Evolutionary conservation across 2,888 invertebrate species (phyloP).

Genomic region (Nyleta sp.): DNA sequence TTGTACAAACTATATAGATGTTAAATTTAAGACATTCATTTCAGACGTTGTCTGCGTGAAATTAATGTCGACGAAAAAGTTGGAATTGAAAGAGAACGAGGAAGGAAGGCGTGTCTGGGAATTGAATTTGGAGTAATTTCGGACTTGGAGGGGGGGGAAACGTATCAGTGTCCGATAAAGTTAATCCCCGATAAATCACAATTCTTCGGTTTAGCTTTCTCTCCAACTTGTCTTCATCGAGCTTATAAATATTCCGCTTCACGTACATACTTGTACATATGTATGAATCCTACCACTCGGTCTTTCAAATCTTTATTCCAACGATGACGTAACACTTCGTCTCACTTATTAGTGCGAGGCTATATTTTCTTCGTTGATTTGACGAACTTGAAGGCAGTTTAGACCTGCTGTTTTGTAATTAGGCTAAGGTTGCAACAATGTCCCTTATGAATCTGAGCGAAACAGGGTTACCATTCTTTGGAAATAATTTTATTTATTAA

Average conservation of each 20-base stretch:
- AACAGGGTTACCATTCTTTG: constrained; percentile 4
- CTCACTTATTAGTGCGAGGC: constrained; percentile 28
- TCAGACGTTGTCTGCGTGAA: constrained; percentile 1
- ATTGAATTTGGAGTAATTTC: too few relatives aligned
- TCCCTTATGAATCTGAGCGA: neutral
- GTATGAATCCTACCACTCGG: constrained; percentile 71
- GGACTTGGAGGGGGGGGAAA: too few relatives aligned
- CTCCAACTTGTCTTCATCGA: constrained; percentile 23
- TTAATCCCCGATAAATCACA: neutral
- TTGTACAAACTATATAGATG: constrained; percentile 37
- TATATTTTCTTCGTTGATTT: constrained; percentile 1
- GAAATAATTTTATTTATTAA: too few relatives aligned
- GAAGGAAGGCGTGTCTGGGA: too few relatives aligned
- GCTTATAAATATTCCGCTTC: constrained; percentile 50
- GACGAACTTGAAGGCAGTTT: neutral
- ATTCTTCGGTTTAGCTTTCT: constrained; percentile 19
- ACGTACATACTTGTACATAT: constrained; percentile 74
- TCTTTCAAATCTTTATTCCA: constrained; percentile 74
- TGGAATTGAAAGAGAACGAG: constrained; percentile 15
- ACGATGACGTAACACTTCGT: constrained; percentile 37
- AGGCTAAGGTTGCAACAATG: neutral
- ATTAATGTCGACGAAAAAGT: constrained; percentile 10
- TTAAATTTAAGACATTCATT: constrained; percentile 24
- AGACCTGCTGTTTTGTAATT: constrained; percentile 2
- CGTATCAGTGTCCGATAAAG: too few relatives aligned